Evolutionary conservation across 1,140 invertebrate genomes (phyloP).

Genomic region (Copidosoma floridanum): DNA sequence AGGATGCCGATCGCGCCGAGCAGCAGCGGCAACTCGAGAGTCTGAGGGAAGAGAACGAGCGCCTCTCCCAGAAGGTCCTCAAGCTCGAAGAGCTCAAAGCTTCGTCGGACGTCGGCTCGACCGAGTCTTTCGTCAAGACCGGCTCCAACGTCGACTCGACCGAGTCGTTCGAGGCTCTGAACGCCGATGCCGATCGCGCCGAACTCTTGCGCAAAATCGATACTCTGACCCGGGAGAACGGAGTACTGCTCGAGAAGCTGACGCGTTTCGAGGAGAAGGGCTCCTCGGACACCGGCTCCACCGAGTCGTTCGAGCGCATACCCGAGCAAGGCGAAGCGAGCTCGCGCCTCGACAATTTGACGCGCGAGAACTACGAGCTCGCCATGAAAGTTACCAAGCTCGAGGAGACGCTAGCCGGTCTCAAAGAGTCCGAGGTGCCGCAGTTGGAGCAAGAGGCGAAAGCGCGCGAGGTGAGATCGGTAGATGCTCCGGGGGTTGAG

Average conservation of each 20-base stretch:
- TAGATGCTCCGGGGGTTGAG: slow-evolving; percentile 33
- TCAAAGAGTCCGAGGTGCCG: slow-evolving; percentile 47
- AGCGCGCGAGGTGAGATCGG: slow-evolving; percentile 46
- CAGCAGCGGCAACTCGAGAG: slow-evolving; percentile 55
- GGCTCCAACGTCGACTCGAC: slow-evolving; percentile 41
- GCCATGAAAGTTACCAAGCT: slow-evolving; percentile 57
- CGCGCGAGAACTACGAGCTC: slow-evolving; percentile 62
- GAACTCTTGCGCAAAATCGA: slow-evolving; percentile 71
- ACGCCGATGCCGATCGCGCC: slow-evolving; percentile 35
- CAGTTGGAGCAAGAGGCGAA: slow-evolving; percentile 20
- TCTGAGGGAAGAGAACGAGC: slow-evolving; percentile 58
- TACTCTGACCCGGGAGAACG: slow-evolving; percentile 63
- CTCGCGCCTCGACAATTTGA: slow-evolving; percentile 67
- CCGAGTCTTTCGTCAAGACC: slow-evolving; percentile 44
- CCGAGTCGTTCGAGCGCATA: slow-evolving; percentile 53
- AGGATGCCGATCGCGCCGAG: slow-evolving; percentile 52
- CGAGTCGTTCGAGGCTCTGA: slow-evolving; percentile 44
- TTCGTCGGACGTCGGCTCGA: slow-evolving; percentile 43
- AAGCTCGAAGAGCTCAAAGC: slow-evolving; percentile 57
- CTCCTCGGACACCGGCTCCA: slow-evolving; percentile 50
- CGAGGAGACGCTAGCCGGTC: slow-evolving; percentile 39
- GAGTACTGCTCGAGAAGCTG: slow-evolving; percentile 55
- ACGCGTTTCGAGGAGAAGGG: slow-evolving; percentile 62
- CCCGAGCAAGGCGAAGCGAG: slow-evolving; percentile 59
- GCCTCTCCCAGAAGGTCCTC: slow-evolving; percentile 57